phyloP scores from a whole-genome alignment of 2,888 invertebrate species.

The Troides helena region DNA sequence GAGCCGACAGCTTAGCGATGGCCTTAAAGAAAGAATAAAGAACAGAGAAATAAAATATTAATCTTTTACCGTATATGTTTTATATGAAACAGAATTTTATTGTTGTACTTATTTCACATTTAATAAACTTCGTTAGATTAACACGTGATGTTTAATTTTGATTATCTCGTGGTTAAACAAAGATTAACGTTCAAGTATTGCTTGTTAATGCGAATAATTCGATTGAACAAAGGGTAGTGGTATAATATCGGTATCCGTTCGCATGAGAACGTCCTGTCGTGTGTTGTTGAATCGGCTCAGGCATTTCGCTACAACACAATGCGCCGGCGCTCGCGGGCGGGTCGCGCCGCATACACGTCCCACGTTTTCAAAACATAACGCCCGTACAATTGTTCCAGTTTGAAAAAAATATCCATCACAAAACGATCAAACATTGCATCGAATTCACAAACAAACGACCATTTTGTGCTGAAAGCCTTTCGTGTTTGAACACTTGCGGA shows the following conservation, averaged over 20 bases:
- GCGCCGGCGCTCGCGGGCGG: conserved; percentile 54
- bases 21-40: conserved; percentile 68
- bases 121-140: conserved; percentile 18
- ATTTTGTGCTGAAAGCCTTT: conserved; percentile 43
- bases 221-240: conserved; percentile 22
- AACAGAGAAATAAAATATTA: neutral
- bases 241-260: conserved; percentile 49
- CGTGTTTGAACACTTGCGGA: conserved; percentile 42
- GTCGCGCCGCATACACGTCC: conserved; percentile 50
- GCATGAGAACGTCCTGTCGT: conserved; percentile 55
- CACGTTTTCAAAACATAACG: conserved; percentile 74
- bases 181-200: neutral
- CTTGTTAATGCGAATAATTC: conserved; percentile 4
- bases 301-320: conserved; percentile 60
- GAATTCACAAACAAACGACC: conserved; percentile 67
- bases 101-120: conserved; percentile 20
- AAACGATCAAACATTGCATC: conserved; percentile 68
- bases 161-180: neutral
- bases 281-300: conserved; percentile 51
- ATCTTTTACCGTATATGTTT: neutral
- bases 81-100: conserved; percentile 19
- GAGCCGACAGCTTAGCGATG: conserved; percentile 78
- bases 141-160: conserved; percentile 14
- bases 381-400: conserved; percentile 67
- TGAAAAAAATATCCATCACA: conserved; percentile 64